Base-by-base conservation (phyloP, 2,113 vertebrate genomes). In the Pseudonaja textilis region DNA sequence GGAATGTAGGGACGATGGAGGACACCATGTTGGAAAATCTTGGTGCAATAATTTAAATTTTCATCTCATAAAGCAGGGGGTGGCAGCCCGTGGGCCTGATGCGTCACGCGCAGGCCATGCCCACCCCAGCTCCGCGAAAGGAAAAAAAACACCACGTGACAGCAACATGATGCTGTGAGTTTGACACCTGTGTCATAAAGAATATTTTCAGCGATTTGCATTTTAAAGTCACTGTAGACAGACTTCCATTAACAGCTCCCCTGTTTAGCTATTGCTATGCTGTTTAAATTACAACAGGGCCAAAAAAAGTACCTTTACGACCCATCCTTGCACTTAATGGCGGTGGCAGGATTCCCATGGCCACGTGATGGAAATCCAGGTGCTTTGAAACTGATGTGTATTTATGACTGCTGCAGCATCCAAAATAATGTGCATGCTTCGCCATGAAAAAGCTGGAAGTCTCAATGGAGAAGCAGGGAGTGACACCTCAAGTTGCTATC, bases 21-120 rank as follows among this genome's bases (percentile, higher is more conserved):
- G 34, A 34, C n/a, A 39, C 16, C 2, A 8, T 6, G 16, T 81
- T 81, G 69, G 34, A 6, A 34, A 81, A 81, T 39, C 85, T 50
- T n/a, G 56, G 85, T 9, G 5, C 25, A 29, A n/a, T 56, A 87
- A 26, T 69, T 52, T 74, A 20, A 34, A 42, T 89, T 39, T 69
- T 85, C 92, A 54, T 34, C 61, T 0, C 8, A 26, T 39, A 18
- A 20, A 61, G 59, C 59, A 26, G n/a, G 59, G 59, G 9, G 59
- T 26, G 25, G 59, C 1, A 8, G 59, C 25, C 8, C 9, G 0
- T 1, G 8, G 25, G 25, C 25, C 9, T 3, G 59, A 61, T 10
- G 25, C 9, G 0, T 26, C 59, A 61, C 0, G 8, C 8, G 1
- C 59, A 61, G 25, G 25, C 59, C 25, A 4, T 7, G 3, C 3